Percentiles rank a stretch among this genome's conserved stretches.
These are phyloP conservation scores for Parambassis ranga DNA, from an alignment of 2,797 vertebrate species.

Conservation along the genomic window DNA sequence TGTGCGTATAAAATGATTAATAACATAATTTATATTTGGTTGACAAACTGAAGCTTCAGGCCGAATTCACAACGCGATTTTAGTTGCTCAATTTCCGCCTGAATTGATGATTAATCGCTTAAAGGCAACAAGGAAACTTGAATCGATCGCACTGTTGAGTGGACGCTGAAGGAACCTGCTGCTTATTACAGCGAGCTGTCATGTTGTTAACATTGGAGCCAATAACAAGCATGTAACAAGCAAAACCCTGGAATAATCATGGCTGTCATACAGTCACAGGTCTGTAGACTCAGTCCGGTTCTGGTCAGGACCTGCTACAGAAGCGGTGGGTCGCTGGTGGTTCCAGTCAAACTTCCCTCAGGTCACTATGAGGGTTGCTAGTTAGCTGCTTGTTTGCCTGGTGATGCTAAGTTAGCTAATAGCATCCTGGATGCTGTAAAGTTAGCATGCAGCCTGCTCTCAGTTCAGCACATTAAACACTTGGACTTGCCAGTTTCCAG, in stretches of 20 bases:
- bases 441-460: neutral
- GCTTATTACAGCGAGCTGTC: neutral
- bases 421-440: conserved; percentile 1
- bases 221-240: neutral
- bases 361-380: neutral
- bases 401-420: conserved; percentile 29
- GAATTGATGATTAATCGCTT: neutral
- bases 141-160: neutral
- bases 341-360: neutral
- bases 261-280: conserved; percentile 20
- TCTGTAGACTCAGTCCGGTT: neutral
- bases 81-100: neutral
- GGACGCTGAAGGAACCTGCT: neutral
- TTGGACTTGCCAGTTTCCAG: conserved; percentile 90
- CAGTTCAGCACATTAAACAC: neutral
- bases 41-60: neutral
- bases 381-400: conserved; percentile 8
- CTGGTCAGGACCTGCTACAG: neutral
- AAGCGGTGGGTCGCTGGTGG: neutral
- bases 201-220: neutral
- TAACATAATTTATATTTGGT: rapidly evolving
- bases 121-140: rapidly evolving
- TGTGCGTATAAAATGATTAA: neutral
- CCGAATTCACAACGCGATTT: neutral
- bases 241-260: neutral